These are phyloP conservation scores for Drosophila nr. perissopoda DNA, from an alignment of 2,888 invertebrate species.

Conservation along the genomic window DNA sequence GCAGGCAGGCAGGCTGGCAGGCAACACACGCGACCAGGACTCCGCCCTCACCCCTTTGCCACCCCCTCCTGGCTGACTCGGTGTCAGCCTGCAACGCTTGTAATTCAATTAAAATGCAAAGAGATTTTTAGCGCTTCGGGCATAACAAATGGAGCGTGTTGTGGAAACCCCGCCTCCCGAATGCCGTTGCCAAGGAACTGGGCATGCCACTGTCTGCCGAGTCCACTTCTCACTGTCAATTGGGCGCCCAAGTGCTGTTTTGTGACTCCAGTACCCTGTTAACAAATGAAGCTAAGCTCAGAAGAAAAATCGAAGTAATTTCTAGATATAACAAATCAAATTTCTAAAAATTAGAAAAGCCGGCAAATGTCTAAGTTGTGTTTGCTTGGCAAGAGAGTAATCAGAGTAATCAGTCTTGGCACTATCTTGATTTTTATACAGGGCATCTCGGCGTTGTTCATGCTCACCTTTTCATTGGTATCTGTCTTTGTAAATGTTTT, in stretches of 20 bases:
- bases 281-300: background rate
- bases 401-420: background rate
- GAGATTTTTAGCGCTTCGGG: conserved; percentile 57
- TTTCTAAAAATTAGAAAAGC: background rate
- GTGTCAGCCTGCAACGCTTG: conserved; percentile 43
- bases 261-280: conserved; percentile 25
- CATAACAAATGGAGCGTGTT: conserved; percentile 63
- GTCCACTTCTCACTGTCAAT: conserved; percentile 46
- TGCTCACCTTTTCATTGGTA: background rate
- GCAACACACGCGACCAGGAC: conserved; percentile 61
- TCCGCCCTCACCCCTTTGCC: background rate
- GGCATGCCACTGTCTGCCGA: conserved; percentile 17
- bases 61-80: conserved; percentile 11
- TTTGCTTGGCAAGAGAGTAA: background rate
- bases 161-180: conserved; percentile 6
- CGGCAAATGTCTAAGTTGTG: background rate
- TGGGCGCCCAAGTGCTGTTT: conserved; percentile 18
- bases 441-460: conserved; percentile 7
- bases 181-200: background rate
- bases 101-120: conserved; percentile 77
- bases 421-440: background rate
- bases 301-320: background rate
- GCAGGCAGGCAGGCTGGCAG: conserved; percentile 33
- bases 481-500: conserved; percentile 11
- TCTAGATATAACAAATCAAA: background rate